Evolutionary conservation across 2,797 vertebrate species (phyloP), one percentile per base, ranked within the genome.

Genomic region (Poeciliopsis presidionis): DNA sequence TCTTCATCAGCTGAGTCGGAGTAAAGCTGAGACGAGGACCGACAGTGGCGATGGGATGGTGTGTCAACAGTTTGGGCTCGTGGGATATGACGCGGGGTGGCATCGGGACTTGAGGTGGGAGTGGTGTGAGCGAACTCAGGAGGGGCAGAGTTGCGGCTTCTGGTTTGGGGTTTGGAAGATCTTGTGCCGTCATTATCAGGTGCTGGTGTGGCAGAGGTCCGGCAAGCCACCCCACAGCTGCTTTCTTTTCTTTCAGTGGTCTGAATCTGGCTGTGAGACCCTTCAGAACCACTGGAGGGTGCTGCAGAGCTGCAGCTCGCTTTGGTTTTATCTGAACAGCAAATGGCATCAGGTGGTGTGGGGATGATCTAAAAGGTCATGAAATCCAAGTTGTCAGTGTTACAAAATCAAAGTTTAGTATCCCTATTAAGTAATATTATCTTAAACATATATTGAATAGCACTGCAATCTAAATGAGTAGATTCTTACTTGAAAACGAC

Each of bases 141-240:
- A 0, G 98, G 98, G 0, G 98, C 97, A 0, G 98, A 99, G 91
- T 96, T 97, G 87, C 96, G 97, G 94, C 91, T 87, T 57, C 94
- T 95, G 0, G 88, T 90, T 0, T 90, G 93, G 0, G 93, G 88
- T 83, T 95, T 92, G 45, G 95, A 95, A 3, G 85, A 77, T 85
- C 93, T 94, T 11, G 96, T 94, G 0, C 61, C 72, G 0, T 89
- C 84, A 47, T 96, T 94, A 73, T 96, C 95, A 0, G 89, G 95
- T 0, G 88, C 95, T 82, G 96, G 93, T 79, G 95, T 89, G 43
- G 94, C 95, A 0, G 96, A 96, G 80, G 96, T 96, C 71, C 94
- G 95, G 90, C 94, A 95, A 49, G 95, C 92, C 49, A 90, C 92
- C 0, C 83, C 53, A 51, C 22, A 41, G 57, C 57, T 87, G 41